Evolutionary conservation across 2,888 invertebrate species (phyloP), one percentile per base, ranked within the genome.

Genomic region (Trimorus sp.): DNA sequence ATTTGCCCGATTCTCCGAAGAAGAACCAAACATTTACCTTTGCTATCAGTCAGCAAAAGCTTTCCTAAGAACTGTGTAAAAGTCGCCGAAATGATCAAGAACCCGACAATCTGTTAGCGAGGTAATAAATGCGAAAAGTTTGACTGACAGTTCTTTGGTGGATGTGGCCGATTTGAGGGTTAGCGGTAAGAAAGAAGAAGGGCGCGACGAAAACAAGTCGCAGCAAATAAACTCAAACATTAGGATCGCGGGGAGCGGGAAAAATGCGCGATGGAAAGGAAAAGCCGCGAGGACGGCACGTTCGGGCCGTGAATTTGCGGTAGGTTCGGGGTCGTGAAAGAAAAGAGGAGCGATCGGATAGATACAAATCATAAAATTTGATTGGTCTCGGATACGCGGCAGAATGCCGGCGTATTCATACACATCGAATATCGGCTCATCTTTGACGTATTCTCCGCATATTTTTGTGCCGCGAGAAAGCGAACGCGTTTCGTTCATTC

Each of bases 301-400:
- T 45, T 48, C 56, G 56, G 56, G 37, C 38, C 37, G 38, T n/a
- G 53, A 26, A 54, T 83, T 85, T 83, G 84, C 83, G 89, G 87
- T 87, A 88, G 88, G 87, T 88, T 85, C 86, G 87, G 82, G 85
- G 85, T 26, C 26, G 26, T 26, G 26, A 26, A 26, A 26, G 26
- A 26, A 73, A 63, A 85, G 85, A 77, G 75, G 83, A 88, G 85
- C 86, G 87, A 87, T 83, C 69, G 83, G 89, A 89, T 88, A 87
- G 89, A 89, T 90, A 87, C 88, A 87, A 89, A 89, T 90, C 90
- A 89, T 90, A 90, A 91, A 91, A 90, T 90, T 90, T 90, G 90
- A 90, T 90, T 89, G 90, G 88, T 84, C 85, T 85, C 84, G 87
- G 85, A 84, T 82, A 80, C 85, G 85, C 74, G 75, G 85, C 84